Evolutionary conservation across 2,888 invertebrate species (phyloP).

Genomic region (Caenorhabditis macrosperma): DNA sequence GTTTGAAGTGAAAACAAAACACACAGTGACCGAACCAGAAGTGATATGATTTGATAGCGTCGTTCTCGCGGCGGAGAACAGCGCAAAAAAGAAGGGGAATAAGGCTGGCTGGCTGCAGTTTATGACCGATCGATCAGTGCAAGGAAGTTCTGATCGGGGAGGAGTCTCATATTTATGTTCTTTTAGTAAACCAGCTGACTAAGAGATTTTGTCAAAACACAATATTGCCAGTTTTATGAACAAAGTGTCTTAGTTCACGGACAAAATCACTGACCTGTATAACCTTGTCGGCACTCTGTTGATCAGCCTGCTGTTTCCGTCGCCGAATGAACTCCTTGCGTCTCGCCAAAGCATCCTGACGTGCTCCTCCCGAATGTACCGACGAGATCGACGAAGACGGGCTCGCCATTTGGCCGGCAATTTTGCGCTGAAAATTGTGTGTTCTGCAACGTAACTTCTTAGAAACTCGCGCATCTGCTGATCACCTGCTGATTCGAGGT

Average conservation of each 20-base stretch:
- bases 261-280: slow-evolving; percentile 58
- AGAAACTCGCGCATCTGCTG: neutral
- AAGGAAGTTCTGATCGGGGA: neutral
- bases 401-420: slow-evolving; percentile 74
- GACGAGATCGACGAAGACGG: slow-evolving; percentile 76
- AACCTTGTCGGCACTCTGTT: slow-evolving; percentile 85
- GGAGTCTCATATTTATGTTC: neutral
- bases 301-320: slow-evolving; percentile 86
- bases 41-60: slow-evolving; percentile 2
- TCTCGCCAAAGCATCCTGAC: slow-evolving; percentile 91
- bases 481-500: slow-evolving; percentile 35
- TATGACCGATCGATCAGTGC: slow-evolving; percentile 11
- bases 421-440: slow-evolving; percentile 63
- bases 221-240: too few species aligned
- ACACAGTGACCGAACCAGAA: neutral
- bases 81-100: neutral
- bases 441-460: too few species aligned
- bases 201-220: neutral
- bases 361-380: slow-evolving; percentile 60
- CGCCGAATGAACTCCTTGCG: slow-evolving; percentile 88
- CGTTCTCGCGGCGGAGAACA: neutral
- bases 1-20: slow-evolving; percentile 1
- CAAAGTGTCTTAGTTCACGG: too few species aligned
- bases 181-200: neutral
- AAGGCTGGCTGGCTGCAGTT: neutral